Evolutionary conservation across 2,797 vertebrate genomes (phyloP), one percentile per base, ranked within the genome.

Genomic region (Melanotaenia boesemani): DNA sequence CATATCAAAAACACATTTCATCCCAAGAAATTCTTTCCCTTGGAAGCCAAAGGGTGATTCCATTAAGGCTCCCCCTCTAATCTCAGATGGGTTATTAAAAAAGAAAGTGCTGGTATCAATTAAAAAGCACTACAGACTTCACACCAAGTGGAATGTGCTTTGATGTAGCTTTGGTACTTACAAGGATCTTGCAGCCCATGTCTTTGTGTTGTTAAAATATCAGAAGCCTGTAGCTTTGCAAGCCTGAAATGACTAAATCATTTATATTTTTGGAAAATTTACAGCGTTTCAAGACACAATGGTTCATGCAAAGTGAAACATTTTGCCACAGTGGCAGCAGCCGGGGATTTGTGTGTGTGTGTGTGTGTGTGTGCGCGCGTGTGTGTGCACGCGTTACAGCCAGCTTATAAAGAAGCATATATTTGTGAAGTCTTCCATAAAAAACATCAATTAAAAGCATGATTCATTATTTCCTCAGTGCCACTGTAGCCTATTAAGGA

Each of bases 401-500:
- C 75, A 81, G 84, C 82, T 82, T 85, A 83, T 89, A 87, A 90
- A 91, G 78, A 72, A 67, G 50, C 72, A 69, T 75, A 70, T 78
- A 85, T 87, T 89, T 88, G 77, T 86, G 82, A 92, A 89, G 82
- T 77, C 73, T 41, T 90, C 88, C 61, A 88, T 91, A 83, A 93
- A 92, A 91, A 72, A 89, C 88, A 90, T 90, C 79, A 89, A 89
- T 91, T 91, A 92, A 92, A 91, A 88, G 69, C 76, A 79, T 91
- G 89, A 93, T 91, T 94, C 89, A 89, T 91, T 89, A 91, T 92
- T 94, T 93, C 94, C 91, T 92, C 66, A 81, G 71, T 91, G 85
- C 84, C 89, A 88, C 88, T 82, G 78, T 85, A 86, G 77, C 77
- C 84, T 75, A 80, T 90, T 91, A 91, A 88, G 90, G 61, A 81